phyloP scores from a whole-genome alignment of 2,797 vertebrate species.

The Erithacus rubecula region DNA sequence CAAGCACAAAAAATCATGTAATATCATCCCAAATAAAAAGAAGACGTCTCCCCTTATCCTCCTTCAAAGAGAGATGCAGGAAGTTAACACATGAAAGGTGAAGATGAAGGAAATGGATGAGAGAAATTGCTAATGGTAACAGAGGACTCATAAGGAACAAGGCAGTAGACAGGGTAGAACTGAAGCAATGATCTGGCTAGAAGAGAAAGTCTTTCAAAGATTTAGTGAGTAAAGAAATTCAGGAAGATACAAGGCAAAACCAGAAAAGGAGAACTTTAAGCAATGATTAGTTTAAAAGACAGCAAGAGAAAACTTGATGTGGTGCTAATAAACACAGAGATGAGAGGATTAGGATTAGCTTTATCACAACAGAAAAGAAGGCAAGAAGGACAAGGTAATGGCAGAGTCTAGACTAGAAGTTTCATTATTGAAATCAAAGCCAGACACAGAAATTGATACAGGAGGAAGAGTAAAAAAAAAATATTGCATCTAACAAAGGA shows the following conservation, averaged over 20 bases:
- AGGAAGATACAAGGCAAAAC: not conserved
- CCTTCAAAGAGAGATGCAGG: not conserved
- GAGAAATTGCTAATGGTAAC: not conserved
- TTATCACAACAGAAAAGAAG: not conserved
- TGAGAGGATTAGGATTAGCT: not conserved
- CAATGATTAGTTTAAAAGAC: not conserved
- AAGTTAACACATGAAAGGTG: not conserved
- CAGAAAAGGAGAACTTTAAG: not conserved
- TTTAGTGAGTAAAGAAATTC: not conserved
- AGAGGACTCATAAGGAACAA: not conserved
- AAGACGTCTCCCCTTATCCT: not conserved
- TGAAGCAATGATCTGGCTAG: not conserved
- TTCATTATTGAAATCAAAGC: not conserved
- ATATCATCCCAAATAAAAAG: not conserved
- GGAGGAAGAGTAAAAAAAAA: not conserved
- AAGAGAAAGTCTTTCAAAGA: not conserved
- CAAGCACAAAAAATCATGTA: not conserved
- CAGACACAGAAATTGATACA: not conserved
- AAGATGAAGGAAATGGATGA: not conserved
- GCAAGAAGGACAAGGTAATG: not conserved
- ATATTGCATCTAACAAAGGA: not conserved
- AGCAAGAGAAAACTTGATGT: not conserved
- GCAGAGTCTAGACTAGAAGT: not conserved
- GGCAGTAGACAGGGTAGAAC: not conserved
- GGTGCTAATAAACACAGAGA: not conserved